Base-by-base conservation (phyloP, 2,113 vertebrate genomes). In the Gymnocephalus cernua region DNA sequence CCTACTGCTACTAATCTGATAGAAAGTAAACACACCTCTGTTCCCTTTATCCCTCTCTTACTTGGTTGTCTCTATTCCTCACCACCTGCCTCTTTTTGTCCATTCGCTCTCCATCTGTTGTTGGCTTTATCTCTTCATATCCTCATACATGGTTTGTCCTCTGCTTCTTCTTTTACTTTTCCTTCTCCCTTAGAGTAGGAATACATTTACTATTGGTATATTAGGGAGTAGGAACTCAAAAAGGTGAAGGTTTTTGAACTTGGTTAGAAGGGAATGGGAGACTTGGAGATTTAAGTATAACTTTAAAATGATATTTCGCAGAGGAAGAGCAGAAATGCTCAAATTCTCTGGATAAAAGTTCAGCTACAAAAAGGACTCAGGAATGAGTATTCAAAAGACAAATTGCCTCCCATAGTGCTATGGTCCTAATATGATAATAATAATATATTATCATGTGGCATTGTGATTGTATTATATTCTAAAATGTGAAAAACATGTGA, bases 1-100 rank as follows among this genome's bases (percentile, higher is more conserved):
- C 72, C 61, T 65, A 45, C 82, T 69, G 68, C 45, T 67, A 35
- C 63, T 62, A 56, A 70, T 74, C 57, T 67, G 73, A 74, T 8
- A 53, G 7, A 25, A 56, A 63, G 57, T 51, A 23, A 80, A 80
- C 71, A 79, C 58, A 79, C 58, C 70, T 59, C 1, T 58, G 21
- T 70, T 74, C 25, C 27, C n/a, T 25, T 82, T n/a, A 83, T 77
- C 47, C 74, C 29, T 56, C 51, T 44, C 32, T 21, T 27, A 47
- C 21, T 62, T 23, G 21, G 48, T 69, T 38, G 53, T 35, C 16
- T 68, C 44, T 56, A 59, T 69, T 59, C 44, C 27, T 75, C 50
- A 32, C 59, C 63, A 58, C 19, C 66, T 63, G 53, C 62, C 47
- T 61, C 29, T 68, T 56, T 68, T 48, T 47, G 18, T 47, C 12